These are phyloP conservation scores for Anguilla marmorata DNA, from an alignment of 2,797 vertebrate genomes.

Conservation along the genomic window DNA sequence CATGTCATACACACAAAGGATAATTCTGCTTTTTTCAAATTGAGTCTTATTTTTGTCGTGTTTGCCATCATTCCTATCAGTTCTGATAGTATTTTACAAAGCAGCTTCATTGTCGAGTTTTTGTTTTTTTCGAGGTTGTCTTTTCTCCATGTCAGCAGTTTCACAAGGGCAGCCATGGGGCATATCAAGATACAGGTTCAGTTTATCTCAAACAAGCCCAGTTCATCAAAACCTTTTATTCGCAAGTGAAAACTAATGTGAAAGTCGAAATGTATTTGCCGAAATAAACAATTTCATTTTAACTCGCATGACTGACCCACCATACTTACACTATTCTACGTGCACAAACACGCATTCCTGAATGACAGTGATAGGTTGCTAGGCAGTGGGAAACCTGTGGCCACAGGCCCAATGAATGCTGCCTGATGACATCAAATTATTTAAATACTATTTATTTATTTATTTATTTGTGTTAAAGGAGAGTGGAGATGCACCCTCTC, in stretches of 20 bases:
- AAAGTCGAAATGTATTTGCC: neutral
- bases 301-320: neutral
- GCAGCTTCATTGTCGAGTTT: neutral
- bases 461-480: neutral
- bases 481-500: neutral
- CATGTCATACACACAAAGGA: neutral
- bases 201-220: neutral
- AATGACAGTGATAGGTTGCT: neutral
- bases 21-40: too few relatives aligned
- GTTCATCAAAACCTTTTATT: neutral
- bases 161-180: neutral
- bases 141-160: neutral
- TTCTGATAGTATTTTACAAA: neutral
- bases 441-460: neutral
- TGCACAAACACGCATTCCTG: neutral
- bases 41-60: too few relatives aligned
- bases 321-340: neutral
- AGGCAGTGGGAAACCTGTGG: neutral
- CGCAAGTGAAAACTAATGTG: neutral
- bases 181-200: neutral
- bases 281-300: neutral
- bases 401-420: neutral
- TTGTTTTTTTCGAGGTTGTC: neutral
- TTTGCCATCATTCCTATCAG: neutral
- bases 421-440: neutral